Evolutionary conservation across 1,140 invertebrate genomes (phyloP), one percentile per base, ranked within the genome.

Genomic region (Holotrichia oblita): DNA sequence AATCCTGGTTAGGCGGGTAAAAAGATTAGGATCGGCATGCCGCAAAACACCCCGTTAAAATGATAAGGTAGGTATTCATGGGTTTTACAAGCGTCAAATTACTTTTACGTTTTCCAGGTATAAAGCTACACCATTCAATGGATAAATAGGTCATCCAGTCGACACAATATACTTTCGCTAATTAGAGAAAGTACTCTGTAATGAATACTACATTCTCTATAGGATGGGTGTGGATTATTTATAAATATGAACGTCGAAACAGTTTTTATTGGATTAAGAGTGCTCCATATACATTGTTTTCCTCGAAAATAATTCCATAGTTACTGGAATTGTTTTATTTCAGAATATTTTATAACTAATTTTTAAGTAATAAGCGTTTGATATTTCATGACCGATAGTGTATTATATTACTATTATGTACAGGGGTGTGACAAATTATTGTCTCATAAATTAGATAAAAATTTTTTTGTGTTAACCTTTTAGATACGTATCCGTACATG

Each of bases 181-280:
- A 69, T 69, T 69, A 69, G 20, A 27, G 61, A 69, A 69, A 69
- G 61, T 69, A 69, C 61, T 14, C 0, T 22, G 22, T 69, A 69
- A 69, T 69, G 20, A 69, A 69, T 8, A 22, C 61, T 69, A 14
- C 61, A 69, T 69, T 69, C 61, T 27, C 27, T 69, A 7, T 22
- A 24, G 17, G 61, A 69, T 69, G 22, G 61, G 61, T 34, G 61
- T 69, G 61, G 61, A 27, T 69, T 69, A 69, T 69, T 27, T 27
- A 55, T 55, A 69, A 69, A 69, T 69, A 69, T 69, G 7, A 69
- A 34, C 22, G 61, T 27, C 22, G 12, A 14, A 69, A 69, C 24
- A 69, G 61, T 20, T 27, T 69, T 14, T 12, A 69, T 27, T 34
- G 22, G 27, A 22, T 27, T 34, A 69, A 69, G 20, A 27, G 22